These are phyloP conservation scores for Listronotus oregonensis DNA, from an alignment of 1,140 invertebrate species.

Conservation along the genomic window DNA sequence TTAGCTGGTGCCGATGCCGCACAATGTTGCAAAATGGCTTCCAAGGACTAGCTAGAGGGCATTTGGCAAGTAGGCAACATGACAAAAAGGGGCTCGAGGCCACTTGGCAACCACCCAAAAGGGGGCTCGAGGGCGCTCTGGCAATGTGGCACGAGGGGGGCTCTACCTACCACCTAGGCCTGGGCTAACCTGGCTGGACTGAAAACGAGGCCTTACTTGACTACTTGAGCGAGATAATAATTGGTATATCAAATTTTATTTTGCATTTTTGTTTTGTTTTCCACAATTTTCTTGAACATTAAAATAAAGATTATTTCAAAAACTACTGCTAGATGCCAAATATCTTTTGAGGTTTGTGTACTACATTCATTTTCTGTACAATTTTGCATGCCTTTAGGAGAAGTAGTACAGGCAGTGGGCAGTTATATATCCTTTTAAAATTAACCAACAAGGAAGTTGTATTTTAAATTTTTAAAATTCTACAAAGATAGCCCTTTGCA, in stretches of 20 bases:
- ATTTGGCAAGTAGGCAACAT: slow-evolving; percentile 18
- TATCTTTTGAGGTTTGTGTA: too few species aligned
- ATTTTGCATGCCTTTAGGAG: too few species aligned
- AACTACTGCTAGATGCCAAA: too few species aligned
- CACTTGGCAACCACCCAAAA: slow-evolving; percentile 17
- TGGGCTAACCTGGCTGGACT: slow-evolving; percentile 30
- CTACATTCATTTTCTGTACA: too few species aligned
- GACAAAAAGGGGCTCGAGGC: slow-evolving; percentile 27
- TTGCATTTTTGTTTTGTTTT: slow-evolving; percentile 4
- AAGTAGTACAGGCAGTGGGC: too few species aligned
- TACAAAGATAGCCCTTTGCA: too few species aligned
- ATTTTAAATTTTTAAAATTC: too few species aligned
- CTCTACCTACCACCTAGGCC: slow-evolving; percentile 22
- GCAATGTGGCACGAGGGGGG: slow-evolving; percentile 12
- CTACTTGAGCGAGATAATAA: slow-evolving; percentile 10
- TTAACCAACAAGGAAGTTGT: too few species aligned
- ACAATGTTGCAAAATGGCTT: slow-evolving; percentile 46
- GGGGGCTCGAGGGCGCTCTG: slow-evolving; percentile 19
- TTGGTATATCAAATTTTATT: slow-evolving; percentile 23
- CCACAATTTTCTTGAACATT: too few species aligned
- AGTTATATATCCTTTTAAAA: too few species aligned
- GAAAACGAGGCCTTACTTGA: slow-evolving; percentile 24
- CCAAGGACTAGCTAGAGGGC: slow-evolving; percentile 32
- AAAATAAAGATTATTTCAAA: too few species aligned
- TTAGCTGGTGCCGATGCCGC: slow-evolving; percentile 23